A percentile compares a stretch with the other conserved stretches of the same genome.
Conservation (phyloP, 2,113 vertebrate species). For the Leptocoma aspasia region DNA sequence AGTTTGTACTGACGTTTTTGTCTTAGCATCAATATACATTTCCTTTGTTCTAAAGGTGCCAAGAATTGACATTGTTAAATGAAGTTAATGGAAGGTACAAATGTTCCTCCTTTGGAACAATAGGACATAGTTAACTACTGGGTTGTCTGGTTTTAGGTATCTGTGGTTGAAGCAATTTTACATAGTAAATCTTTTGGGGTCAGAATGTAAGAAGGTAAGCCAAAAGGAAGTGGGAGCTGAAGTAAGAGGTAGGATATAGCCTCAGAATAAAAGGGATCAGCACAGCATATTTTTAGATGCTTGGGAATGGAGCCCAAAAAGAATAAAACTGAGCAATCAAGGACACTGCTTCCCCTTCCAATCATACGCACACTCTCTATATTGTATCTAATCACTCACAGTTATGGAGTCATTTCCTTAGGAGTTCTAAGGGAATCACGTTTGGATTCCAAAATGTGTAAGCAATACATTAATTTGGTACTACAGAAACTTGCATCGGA, state of each 20-base stretch:
- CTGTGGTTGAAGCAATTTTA: background rate
- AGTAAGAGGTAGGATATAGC: conserved; percentile 59
- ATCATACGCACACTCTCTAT: conserved; percentile 29
- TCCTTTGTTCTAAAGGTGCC: background rate
- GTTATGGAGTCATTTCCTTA: conserved; percentile 59
- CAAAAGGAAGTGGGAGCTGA: conserved; percentile 32
- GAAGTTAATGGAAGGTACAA: conserved; percentile 12
- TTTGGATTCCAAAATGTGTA: conserved; percentile 33
- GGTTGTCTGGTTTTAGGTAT: background rate
- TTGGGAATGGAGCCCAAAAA: conserved; percentile 45
- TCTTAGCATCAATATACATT: background rate
- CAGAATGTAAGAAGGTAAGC: conserved; percentile 20
- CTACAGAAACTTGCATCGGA: background rate
- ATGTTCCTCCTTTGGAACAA: background rate
- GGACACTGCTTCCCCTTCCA: conserved; percentile 54
- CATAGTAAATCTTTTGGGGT: background rate
- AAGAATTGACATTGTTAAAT: conserved; percentile 15
- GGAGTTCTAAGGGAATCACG: conserved; percentile 24
- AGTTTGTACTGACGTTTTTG: background rate
- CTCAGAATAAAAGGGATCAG: conserved; percentile 42
- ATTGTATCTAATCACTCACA: conserved; percentile 48
- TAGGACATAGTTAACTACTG: background rate
- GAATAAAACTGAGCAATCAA: conserved; percentile 51
- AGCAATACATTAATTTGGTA: conserved; percentile 1
- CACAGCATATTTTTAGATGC: conserved; percentile 56